Evolutionary conservation across 1,140 invertebrate genomes (phyloP), one percentile per base, ranked within the genome.

Genomic region (Bombus confusus): DNA sequence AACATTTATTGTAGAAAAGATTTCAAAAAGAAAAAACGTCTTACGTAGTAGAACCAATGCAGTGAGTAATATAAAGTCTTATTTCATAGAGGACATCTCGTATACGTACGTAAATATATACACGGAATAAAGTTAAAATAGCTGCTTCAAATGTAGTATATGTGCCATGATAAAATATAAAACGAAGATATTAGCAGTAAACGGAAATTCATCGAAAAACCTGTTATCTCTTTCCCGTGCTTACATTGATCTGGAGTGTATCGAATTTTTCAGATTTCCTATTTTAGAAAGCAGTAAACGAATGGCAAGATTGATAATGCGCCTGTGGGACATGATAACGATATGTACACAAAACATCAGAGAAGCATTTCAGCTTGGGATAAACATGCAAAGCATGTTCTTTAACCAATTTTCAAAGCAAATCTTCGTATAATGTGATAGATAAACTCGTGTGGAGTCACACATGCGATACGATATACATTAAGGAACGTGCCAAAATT

Each of bases 381-480:
- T 62, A 75, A 76, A 83, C 74, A 68, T 41, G 28, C 47, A 72
- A 77, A 81, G 80, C 85, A 62, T 77, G 66, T 86, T 83, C 47
- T 75, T 76, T 22, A 1, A 74, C 9, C 78, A 59, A 69, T 69
- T 76, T 76, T 25, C 62, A 47, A 71, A 71, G 73, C 47, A 59
- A 83, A 86, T 47, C 37, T 86, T 77, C 78, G 73, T 4, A 37
- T 25, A 10, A 34, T 0, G 64, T 52, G 52, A 66, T 13, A 37
- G 28, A 15, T 52, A 81, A 77, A 52, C 10, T 73, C 52, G 12
- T 39, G 76, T 77, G 66, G 39, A 18, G 57, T 75, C 52, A 59
- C n/a, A 5, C 81, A 59, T 72, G 79, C 71, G 77, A 78, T n/a
- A 28, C 28, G 31, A 22, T 8, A 15, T 52, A 74, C 31, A 73